phyloP scores from a whole-genome alignment of 2,113 vertebrate species.

The Andinoacara biseriatus region DNA sequence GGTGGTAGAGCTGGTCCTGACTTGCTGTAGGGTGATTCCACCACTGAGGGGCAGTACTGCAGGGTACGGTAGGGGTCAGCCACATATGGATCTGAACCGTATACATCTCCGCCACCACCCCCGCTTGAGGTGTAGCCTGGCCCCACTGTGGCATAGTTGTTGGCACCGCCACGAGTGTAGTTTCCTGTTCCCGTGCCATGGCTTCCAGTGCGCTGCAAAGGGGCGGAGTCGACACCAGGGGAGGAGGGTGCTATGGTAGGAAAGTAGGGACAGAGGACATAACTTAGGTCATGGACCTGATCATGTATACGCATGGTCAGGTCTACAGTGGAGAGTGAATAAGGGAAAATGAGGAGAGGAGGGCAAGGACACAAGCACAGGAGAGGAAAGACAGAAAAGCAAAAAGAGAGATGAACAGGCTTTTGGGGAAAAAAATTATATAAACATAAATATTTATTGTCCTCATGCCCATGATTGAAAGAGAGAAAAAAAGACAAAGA shows the following conservation, averaged over 20 bases:
- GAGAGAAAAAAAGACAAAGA: background rate
- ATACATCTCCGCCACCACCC: conserved; percentile 64
- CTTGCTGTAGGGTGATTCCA: conserved; percentile 99
- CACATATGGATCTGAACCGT: conserved; percentile 85
- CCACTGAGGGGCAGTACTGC: conserved; percentile 97
- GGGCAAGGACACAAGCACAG: background rate
- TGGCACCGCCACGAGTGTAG: conserved; percentile 80
- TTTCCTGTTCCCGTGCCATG: conserved; percentile 87
- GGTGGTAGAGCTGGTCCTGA: conserved; percentile 97
- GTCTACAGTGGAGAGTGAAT: conserved; percentile 80
- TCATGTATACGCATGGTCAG: conserved; percentile 92
- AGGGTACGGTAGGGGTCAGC: conserved; percentile 97
- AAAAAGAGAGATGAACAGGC: conserved; percentile 27
- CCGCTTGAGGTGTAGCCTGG: conserved; percentile 91
- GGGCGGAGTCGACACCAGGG: conserved; percentile 99
- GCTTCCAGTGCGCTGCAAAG: conserved; percentile 98
- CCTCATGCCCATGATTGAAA: conserved; percentile 11
- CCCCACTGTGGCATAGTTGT: conserved; percentile 79
- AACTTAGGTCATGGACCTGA: conserved; percentile 90
- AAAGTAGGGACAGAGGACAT: conserved; percentile 99
- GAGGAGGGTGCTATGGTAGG: conserved; percentile 98
- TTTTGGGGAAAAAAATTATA: conserved; percentile 36
- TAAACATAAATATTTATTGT: background rate
- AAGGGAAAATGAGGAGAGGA: conserved; percentile 9
- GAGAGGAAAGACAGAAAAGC: conserved; percentile 3